phyloP scores from a whole-genome alignment of 2,888 invertebrate genomes.

The Dione juno region DNA sequence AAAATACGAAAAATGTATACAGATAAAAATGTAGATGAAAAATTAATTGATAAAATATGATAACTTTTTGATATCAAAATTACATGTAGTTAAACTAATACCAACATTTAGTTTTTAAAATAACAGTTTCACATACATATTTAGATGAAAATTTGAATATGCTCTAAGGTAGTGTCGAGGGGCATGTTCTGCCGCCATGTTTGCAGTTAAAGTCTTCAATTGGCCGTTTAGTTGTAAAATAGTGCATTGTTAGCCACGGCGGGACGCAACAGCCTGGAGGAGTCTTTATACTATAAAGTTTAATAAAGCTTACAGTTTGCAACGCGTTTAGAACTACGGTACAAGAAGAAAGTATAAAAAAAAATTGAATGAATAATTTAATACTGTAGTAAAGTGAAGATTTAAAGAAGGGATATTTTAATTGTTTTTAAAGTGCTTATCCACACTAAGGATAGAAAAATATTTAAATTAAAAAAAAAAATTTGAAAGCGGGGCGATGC shows the following conservation, averaged over 20 bases:
- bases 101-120: not conserved
- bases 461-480: too few relatives aligned
- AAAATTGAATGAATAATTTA: too few relatives aligned
- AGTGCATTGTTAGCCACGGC: slow-evolving; percentile 23
- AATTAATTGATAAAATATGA: too few relatives aligned
- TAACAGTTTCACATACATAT: slow-evolving; percentile 4
- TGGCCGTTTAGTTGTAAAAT: slow-evolving; percentile 39
- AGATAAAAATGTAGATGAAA: too few relatives aligned
- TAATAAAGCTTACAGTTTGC: slow-evolving; percentile 10
- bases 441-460: too few relatives aligned
- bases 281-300: slow-evolving; percentile 21
- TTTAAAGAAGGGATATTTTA: too few relatives aligned
- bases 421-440: too few relatives aligned
- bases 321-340: not conserved
- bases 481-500: too few relatives aligned
- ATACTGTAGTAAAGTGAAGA: too few relatives aligned
- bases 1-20: too few relatives aligned
- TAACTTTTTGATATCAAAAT: too few relatives aligned
- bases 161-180: slow-evolving; percentile 25
- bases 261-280: slow-evolving; percentile 26
- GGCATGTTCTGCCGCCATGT: slow-evolving; percentile 41
- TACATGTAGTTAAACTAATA: too few relatives aligned
- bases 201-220: slow-evolving; percentile 40
- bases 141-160: slow-evolving; percentile 22
- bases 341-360: not conserved